Evolutionary conservation across 2,113 vertebrate species (phyloP).

Genomic region (Poecile atricapillus): DNA sequence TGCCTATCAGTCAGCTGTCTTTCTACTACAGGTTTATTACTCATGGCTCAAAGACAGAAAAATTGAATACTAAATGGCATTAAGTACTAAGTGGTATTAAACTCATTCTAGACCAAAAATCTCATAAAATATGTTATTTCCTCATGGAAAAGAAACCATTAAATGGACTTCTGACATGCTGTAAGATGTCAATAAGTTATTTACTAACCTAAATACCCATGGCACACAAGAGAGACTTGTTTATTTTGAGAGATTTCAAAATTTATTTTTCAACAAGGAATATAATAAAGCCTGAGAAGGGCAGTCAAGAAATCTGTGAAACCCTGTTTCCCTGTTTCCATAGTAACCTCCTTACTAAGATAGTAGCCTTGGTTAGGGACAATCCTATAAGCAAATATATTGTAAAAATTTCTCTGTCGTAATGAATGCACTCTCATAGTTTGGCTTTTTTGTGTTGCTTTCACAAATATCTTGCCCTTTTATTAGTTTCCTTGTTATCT

Average conservation of each 20-base stretch:
- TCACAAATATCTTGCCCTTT: not conserved
- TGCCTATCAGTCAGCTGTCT: not conserved
- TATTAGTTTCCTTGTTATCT: not conserved
- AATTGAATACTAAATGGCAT: not conserved
- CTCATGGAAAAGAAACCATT: not conserved
- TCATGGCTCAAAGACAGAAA: not conserved
- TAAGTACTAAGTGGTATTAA: not conserved
- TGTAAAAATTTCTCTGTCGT: not conserved
- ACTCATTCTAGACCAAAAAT: not conserved
- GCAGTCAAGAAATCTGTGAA: constrained; percentile 11
- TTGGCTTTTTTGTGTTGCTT: not conserved
- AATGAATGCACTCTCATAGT: not conserved
- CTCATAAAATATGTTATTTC: not conserved
- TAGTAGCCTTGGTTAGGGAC: constrained; percentile 26
- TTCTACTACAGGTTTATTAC: not conserved
- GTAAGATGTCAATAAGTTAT: not conserved
- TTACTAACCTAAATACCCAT: not conserved
- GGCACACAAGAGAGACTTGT: not conserved
- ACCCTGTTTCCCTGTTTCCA: constrained; percentile 41
- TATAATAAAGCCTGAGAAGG: not conserved
- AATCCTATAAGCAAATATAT: not conserved
- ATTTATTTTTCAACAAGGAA: constrained; percentile 20
- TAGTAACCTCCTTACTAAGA: constrained; percentile 32
- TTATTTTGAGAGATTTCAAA: not conserved
- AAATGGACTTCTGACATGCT: not conserved